These are phyloP conservation scores for Apamea monoglypha DNA, from an alignment of 2,888 invertebrate species.

Conservation along the genomic window DNA sequence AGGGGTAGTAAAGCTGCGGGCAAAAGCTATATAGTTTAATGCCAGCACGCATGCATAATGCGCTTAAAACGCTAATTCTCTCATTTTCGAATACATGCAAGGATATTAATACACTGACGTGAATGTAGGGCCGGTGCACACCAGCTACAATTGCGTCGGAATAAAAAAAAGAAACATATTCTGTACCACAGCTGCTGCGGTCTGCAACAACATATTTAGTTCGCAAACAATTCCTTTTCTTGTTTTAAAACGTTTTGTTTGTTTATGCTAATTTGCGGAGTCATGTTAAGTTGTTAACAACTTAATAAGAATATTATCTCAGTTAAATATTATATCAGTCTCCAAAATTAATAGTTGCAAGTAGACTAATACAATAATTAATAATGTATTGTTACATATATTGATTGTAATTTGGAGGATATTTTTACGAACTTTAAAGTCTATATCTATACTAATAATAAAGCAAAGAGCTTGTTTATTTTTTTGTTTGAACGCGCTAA, in stretches of 20 bases:
- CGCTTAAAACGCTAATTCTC: constrained; percentile 61
- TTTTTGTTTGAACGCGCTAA: too few relatives aligned
- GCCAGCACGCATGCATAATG: constrained; percentile 58
- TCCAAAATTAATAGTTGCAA: background rate
- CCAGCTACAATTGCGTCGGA: constrained; percentile 38
- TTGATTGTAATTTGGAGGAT: background rate
- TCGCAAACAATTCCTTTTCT: constrained; percentile 56
- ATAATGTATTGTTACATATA: too few relatives aligned
- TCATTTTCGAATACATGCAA: constrained; percentile 61
- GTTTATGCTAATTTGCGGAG: constrained; percentile 25
- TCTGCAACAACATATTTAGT: constrained; percentile 53
- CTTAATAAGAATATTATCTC: constrained; percentile 37
- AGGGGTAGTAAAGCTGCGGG: constrained; percentile 32
- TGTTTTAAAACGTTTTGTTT: constrained; percentile 54
- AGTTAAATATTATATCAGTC: too few relatives aligned
- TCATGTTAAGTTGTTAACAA: constrained; percentile 51
- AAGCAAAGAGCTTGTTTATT: too few relatives aligned
- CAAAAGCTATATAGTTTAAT: constrained; percentile 61
- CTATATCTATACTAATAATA: too few relatives aligned
- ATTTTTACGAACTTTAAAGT: background rate
- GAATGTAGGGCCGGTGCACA: constrained; percentile 40
- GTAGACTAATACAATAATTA: background rate
- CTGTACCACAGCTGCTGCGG: constrained; percentile 55
- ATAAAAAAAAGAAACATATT: constrained; percentile 55
- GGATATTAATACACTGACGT: constrained; percentile 60